Evolutionary conservation across 2,113 vertebrate genomes (phyloP), one percentile per base, ranked within the genome.

Genomic region (Cettia cetti): DNA sequence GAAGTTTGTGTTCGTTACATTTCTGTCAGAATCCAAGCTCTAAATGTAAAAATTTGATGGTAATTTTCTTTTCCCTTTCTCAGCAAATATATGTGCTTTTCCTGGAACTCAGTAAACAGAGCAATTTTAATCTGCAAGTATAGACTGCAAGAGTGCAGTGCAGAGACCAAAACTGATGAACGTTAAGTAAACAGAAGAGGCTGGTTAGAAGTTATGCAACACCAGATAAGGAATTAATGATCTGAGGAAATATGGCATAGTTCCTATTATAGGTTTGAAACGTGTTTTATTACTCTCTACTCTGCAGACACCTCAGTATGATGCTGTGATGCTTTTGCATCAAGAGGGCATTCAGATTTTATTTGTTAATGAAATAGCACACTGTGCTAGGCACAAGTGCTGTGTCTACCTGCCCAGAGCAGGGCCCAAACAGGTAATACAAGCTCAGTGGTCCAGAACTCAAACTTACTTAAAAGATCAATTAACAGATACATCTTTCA

Each of bases 221-320:
- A 28, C 22, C 65, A 96, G 96, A 97, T 96, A 97, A 97, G 83
- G 57, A 97, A 95, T 95, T 95, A 95, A 97, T 89, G 87, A 93
- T 95, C 89, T 89, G 49, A 82, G 82, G 15, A 95, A 96, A 92
- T 90, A 95, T 31, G 18, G 9, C 59, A 94, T 56, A 59, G 47
- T 54, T 97, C 47, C 56, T 28, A 47, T 89, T 95, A 94, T 91
- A 89, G 78, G 95, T 90, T 96, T 80, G 71, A 94, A 92, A 92
- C 30, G 27, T 59, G 19, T 27, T 86, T 97, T 89, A 92, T 96
- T 95, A 31, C 30, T 92, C 53, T 91, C 45, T 52, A 64, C 61
- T 75, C 79, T 78, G 70, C 60, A 95, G 65, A 84, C 21, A 8
- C 84, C 57, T 86, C 81, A 85, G 70, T 68, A 22, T 27, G 86